phyloP scores from a whole-genome alignment of 2,113 vertebrate species.

The Misgurnus mizolepis region DNA sequence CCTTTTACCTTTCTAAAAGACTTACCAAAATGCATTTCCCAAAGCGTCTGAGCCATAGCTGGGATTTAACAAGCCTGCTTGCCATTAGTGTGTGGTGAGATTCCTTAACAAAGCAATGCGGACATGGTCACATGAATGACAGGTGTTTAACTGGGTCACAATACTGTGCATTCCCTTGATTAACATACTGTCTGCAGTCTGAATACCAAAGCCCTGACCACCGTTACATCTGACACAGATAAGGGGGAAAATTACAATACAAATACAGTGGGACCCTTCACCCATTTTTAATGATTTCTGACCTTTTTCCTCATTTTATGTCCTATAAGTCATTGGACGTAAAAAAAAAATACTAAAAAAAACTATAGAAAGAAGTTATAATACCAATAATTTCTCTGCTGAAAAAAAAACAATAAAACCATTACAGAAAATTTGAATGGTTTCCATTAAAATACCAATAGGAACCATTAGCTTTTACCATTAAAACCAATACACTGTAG shows the following conservation, averaged over 20 bases:
- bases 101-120: conserved; percentile 13
- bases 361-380: too few species aligned
- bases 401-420: too few species aligned
- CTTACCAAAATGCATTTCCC: neutral
- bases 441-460: too few species aligned
- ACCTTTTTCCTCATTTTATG: too few species aligned
- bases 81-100: conserved; percentile 15
- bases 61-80: conserved; percentile 20
- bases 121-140: conserved; percentile 44
- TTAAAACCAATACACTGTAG: too few species aligned
- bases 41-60: conserved; percentile 31
- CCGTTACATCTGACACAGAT: conserved; percentile 37
- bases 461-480: too few species aligned
- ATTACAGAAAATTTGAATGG: too few species aligned
- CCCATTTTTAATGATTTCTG: too few species aligned
- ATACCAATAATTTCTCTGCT: too few species aligned
- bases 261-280: too few species aligned
- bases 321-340: too few species aligned
- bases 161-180: conserved; percentile 27
- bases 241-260: too few species aligned
- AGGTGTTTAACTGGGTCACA: conserved; percentile 49
- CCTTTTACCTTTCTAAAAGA: conserved; percentile 37
- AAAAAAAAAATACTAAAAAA: neutral
- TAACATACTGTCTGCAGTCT: conserved; percentile 19
- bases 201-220: conserved; percentile 14